Conservation (phyloP, 2,888 invertebrate genomes). For the Odontothrips loti region DNA sequence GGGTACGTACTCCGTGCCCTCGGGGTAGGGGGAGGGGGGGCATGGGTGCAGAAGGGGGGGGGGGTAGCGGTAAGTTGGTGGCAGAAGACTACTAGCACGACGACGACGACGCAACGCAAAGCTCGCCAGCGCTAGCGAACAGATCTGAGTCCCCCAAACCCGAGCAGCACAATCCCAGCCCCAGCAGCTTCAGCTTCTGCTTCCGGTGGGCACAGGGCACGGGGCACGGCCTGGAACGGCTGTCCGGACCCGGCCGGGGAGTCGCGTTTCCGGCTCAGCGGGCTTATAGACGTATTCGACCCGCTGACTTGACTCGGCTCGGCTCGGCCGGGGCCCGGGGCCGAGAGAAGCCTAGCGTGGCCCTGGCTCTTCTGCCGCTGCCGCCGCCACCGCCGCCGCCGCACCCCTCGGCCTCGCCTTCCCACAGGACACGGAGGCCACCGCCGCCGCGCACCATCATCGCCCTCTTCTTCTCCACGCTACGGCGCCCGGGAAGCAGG, state of each 20-base stretch:
- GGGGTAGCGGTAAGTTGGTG: no score
- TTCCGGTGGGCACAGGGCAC: no score
- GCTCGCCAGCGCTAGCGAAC: no score
- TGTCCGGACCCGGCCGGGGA: background rate
- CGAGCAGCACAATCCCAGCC: no score
- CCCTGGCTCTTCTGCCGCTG: background rate
- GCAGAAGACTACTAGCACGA: no score
- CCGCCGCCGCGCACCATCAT: conserved; percentile 21
- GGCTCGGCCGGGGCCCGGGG: background rate
- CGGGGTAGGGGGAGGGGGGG: no score
- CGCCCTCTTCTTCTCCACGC: conserved; percentile 2
- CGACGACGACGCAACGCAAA: no score
- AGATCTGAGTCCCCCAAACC: no score
- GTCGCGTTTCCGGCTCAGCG: conserved; percentile 15
- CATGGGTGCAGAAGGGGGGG: no score
- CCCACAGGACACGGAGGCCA: conserved; percentile 16
- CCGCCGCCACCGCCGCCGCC: background rate
- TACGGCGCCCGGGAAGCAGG: conserved; percentile 23
- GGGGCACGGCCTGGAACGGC: background rate
- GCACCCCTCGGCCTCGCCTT: conserved; percentile 27
- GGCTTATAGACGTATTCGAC: conserved; percentile 34
- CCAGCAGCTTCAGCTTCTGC: no score
- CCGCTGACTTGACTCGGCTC: conserved; percentile 26
- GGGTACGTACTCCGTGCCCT: no score
- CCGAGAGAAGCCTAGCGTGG: background rate